Percentiles rank a stretch among this genome's conserved stretches.
Evolutionary conservation across 2,113 vertebrate genomes (phyloP).

Genomic region (Amazona vittata): DNA sequence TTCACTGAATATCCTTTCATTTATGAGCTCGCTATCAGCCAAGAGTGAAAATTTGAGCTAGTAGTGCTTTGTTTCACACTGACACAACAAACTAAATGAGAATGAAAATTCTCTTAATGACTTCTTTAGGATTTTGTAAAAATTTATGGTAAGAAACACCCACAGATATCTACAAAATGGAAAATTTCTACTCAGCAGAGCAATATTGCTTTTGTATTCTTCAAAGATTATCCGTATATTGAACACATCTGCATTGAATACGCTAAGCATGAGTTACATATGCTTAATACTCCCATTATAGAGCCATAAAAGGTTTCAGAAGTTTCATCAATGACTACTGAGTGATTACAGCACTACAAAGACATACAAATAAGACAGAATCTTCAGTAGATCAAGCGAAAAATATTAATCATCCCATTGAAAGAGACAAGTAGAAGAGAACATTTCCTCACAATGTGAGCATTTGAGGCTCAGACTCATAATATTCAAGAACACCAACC

Average conservation of each 20-base stretch:
- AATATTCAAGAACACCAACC: background rate
- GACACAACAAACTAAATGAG: background rate
- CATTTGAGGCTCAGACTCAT: background rate
- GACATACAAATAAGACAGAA: background rate
- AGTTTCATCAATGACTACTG: background rate
- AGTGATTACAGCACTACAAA: background rate
- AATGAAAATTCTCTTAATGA: background rate
- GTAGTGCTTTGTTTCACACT: background rate
- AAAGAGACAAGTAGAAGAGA: background rate
- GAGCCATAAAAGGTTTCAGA: background rate
- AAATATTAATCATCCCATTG: background rate
- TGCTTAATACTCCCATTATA: background rate
- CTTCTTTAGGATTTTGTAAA: background rate
- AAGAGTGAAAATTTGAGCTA: background rate
- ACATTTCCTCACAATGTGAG: background rate
- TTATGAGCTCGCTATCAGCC: background rate
- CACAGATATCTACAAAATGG: background rate
- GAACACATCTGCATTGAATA: background rate
- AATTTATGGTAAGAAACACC: background rate
- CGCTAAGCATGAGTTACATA: background rate
- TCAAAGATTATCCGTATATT: background rate
- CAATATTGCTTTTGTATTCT: background rate
- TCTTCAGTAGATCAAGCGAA: background rate
- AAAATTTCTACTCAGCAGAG: background rate
- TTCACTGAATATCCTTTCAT: background rate